Conservation (phyloP, 2,113 vertebrate genomes). For the Sclerurus mexicanus region DNA sequence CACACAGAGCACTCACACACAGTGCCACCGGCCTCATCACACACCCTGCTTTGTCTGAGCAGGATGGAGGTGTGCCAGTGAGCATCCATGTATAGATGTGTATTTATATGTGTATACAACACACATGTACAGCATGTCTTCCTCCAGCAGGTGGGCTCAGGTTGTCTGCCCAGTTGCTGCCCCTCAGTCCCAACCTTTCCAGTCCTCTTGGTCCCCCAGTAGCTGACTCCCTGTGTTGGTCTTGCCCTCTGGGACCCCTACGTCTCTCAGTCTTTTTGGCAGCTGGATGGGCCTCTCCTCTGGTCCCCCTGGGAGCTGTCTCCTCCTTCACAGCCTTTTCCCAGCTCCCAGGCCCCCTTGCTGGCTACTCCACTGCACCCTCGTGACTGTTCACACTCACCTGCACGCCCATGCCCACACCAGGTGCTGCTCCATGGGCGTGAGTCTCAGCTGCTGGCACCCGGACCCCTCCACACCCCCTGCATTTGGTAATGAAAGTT, state of each 20-base stretch:
- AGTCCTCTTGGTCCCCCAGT: background rate
- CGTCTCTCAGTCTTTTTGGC: background rate
- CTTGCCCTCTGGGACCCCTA: no score
- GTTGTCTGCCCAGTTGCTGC: background rate
- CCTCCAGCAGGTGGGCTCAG: background rate
- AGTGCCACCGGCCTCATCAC: background rate
- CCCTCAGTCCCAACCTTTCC: background rate
- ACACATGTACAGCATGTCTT: accelerated
- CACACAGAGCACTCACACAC: background rate
- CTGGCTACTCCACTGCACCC: background rate
- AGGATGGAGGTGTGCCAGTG: background rate
- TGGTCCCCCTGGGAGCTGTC: accelerated
- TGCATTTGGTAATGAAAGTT: background rate
- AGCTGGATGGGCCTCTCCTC: background rate
- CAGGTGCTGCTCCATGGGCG: background rate
- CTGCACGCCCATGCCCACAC: background rate
- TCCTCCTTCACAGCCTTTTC: background rate
- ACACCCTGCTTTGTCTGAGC: background rate
- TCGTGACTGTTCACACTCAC: background rate
- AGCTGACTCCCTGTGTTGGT: background rate
- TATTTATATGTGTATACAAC: background rate
- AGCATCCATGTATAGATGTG: accelerated
- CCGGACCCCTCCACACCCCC: no score
- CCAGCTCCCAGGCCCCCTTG: background rate
- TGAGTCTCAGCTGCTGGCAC: no score